These are phyloP conservation scores for Muscicapa adusta DNA, from an alignment of 2,113 vertebrate species.

Conservation along the genomic window DNA sequence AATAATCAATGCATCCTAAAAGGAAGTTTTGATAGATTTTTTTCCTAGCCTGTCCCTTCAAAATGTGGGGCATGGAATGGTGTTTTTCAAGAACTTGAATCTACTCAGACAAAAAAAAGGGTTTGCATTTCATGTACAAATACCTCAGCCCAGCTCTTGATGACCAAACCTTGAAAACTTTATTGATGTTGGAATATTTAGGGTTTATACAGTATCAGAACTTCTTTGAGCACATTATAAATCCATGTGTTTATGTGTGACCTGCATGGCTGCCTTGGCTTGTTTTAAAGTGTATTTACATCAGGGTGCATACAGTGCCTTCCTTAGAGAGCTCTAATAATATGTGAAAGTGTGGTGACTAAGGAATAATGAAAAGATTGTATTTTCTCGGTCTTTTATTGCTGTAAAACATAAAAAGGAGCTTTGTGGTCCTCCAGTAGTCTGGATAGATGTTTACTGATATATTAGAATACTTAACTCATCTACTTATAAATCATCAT, in stretches of 20 bases:
- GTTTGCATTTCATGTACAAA: neutral
- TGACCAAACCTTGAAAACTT: neutral
- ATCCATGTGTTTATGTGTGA: neutral
- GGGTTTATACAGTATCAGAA: neutral
- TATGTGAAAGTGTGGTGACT: neutral
- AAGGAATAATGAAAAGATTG: neutral
- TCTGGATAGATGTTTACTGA: neutral
- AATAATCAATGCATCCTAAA: neutral
- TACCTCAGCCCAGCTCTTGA: neutral
- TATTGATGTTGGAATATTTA: neutral
- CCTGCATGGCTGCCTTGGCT: neutral
- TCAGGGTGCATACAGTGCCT: neutral
- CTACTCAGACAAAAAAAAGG: neutral
- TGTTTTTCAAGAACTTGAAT: neutral
- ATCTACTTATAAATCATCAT: constrained; percentile 14
- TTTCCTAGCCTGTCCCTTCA: neutral
- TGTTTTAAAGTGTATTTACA: neutral
- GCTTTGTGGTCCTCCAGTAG: neutral
- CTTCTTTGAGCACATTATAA: neutral
- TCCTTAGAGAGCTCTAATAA: neutral
- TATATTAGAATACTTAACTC: neutral
- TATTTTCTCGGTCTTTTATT: neutral
- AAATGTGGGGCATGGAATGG: neutral
- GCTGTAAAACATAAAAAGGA: neutral
- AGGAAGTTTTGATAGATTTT: neutral